These are phyloP conservation scores for Sphinx pinastri DNA, from an alignment of 2,888 invertebrate genomes.

Conservation along the genomic window DNA sequence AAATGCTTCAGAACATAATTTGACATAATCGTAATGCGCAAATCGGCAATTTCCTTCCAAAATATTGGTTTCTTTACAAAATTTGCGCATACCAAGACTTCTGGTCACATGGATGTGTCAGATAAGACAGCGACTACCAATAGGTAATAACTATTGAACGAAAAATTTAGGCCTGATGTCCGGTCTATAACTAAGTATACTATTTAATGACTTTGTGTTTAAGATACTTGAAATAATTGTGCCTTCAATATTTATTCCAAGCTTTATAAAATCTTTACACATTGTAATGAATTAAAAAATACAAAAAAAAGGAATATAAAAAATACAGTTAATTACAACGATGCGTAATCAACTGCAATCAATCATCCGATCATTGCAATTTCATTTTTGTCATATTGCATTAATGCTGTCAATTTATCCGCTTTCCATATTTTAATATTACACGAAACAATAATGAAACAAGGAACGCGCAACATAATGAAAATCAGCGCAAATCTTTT, in stretches of 20 bases:
- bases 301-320: background rate
- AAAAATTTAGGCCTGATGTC: too few relatives aligned
- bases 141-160: too few relatives aligned
- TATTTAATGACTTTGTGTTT: too few relatives aligned
- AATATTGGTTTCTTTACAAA: too few relatives aligned
- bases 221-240: background rate
- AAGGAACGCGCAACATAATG: slow-evolving; percentile 6
- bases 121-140: too few relatives aligned
- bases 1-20: too few relatives aligned
- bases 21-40: too few relatives aligned
- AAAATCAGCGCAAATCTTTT: slow-evolving; percentile 2
- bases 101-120: too few relatives aligned
- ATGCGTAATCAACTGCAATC: slow-evolving; percentile 1
- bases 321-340: background rate
- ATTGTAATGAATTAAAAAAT: background rate
- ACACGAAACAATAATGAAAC: background rate
- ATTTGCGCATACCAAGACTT: too few relatives aligned
- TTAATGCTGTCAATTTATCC: background rate
- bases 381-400: slow-evolving; percentile 14
- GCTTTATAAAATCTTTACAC: background rate
- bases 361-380: slow-evolving; percentile 9
- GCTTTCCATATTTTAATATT: background rate
- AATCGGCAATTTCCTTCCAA: too few relatives aligned
- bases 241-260: background rate
- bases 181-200: too few relatives aligned